These are phyloP conservation scores for Saccopteryx bilineata DNA, from an alignment of 2,113 vertebrate genomes.

Conservation along the genomic window DNA sequence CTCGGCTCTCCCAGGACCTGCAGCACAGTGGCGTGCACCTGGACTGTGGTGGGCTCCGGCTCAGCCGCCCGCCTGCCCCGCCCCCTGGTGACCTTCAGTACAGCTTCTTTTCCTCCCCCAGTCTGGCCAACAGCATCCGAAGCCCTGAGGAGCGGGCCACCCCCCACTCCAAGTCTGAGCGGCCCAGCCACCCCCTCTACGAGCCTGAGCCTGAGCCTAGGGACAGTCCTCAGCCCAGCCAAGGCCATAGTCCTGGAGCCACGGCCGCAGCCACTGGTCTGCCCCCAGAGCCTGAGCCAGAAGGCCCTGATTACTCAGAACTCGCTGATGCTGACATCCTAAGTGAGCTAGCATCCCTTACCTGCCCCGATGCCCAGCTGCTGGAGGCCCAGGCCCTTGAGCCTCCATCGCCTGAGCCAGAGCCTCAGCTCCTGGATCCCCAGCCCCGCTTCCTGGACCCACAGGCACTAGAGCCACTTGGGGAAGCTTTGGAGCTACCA, in stretches of 20 bases:
- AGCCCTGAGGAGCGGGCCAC: conserved; percentile 91
- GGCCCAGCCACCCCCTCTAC: conserved; percentile 73
- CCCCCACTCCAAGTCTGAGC: conserved; percentile 84
- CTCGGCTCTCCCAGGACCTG: conserved; percentile 94
- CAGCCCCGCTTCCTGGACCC: conserved; percentile 88
- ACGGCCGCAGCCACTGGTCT: conserved; percentile 75
- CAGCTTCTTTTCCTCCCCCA: conserved; percentile 92
- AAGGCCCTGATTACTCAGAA: conserved; percentile 87
- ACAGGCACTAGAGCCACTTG: conserved; percentile 88
- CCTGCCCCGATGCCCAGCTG: conserved; percentile 89
- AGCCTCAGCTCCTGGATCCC: conserved; percentile 85
- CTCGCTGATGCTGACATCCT: conserved; percentile 89
- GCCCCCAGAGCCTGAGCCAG: conserved; percentile 85
- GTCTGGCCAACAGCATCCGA: conserved; percentile 95
- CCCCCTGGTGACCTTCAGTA: conserved; percentile 90
- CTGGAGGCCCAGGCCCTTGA: conserved; percentile 87
- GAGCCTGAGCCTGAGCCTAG: conserved; percentile 83
- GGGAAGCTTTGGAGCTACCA: conserved; percentile 88
- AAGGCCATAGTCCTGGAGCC: conserved; percentile 87
- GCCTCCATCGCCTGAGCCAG: conserved; percentile 85
- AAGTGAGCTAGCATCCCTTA: conserved; percentile 90
- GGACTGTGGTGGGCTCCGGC: conserved; percentile 90
- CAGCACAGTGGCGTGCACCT: conserved; percentile 93
- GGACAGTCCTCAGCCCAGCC: conserved; percentile 86
- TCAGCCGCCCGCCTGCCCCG: conserved; percentile 86